phyloP scores from a whole-genome alignment of 2,797 vertebrate species.

The Macrochelys suwanniensis region DNA sequence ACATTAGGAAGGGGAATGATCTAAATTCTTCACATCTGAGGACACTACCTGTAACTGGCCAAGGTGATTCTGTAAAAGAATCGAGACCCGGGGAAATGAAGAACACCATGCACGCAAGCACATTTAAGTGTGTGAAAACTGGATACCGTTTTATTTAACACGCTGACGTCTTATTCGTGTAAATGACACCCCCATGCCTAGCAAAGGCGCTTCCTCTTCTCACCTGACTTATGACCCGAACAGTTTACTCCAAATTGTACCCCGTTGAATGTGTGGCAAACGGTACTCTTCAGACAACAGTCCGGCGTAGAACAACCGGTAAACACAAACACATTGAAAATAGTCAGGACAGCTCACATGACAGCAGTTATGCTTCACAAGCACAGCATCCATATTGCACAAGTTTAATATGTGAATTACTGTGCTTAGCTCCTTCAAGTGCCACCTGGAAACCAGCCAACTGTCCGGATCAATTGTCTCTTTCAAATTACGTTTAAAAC shows the following conservation, averaged over 20 bases:
- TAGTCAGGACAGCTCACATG: too few relatives aligned
- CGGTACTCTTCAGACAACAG: not conserved
- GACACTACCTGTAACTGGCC: not conserved
- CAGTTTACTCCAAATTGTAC: not conserved
- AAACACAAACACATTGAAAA: not conserved
- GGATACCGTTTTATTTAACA: not conserved
- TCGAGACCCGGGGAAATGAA: not conserved
- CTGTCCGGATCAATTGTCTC: not conserved
- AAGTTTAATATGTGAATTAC: not conserved
- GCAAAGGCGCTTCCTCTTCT: too few relatives aligned
- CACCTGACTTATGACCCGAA: not conserved
- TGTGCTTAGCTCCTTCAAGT: not conserved
- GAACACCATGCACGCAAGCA: not conserved
- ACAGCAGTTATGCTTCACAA: too few relatives aligned
- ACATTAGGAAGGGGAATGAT: not conserved
- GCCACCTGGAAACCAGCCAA: not conserved
- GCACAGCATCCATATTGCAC: too few relatives aligned
- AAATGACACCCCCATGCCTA: not conserved
- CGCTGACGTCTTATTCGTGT: not conserved
- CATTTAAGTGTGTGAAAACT: not conserved
- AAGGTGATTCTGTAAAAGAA: not conserved
- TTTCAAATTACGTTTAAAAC: too few relatives aligned
- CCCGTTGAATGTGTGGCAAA: not conserved
- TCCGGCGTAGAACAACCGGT: not conserved
- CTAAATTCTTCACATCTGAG: not conserved